These are phyloP conservation scores for Laspeyria flexula DNA, from an alignment of 2,888 invertebrate species.

Conservation along the genomic window DNA sequence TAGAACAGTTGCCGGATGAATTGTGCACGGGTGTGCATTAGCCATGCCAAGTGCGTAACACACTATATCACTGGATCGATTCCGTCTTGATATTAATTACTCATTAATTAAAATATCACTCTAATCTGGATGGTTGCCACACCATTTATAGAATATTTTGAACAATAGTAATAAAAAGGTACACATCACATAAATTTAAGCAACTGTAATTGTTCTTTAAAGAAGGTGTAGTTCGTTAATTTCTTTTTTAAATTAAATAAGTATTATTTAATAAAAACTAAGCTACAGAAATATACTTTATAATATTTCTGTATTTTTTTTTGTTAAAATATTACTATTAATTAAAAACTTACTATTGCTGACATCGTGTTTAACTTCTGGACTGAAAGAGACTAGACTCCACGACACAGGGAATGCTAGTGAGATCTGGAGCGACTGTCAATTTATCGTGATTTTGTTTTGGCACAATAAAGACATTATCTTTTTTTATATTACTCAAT, in stretches of 20 bases:
- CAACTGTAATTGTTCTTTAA: background rate
- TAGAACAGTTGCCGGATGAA: constrained; percentile 57
- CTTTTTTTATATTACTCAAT: too few relatives aligned
- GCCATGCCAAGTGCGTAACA: constrained; percentile 57
- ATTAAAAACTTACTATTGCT: too few relatives aligned
- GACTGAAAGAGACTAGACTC: too few relatives aligned
- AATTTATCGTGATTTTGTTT: too few relatives aligned
- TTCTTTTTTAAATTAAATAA: background rate
- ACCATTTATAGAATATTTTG: constrained; percentile 43
- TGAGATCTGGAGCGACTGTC: too few relatives aligned
- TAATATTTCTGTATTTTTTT: too few relatives aligned
- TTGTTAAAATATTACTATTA: too few relatives aligned
- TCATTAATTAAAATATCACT: constrained; percentile 60
- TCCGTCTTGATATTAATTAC: constrained; percentile 59
- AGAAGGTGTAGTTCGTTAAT: background rate
- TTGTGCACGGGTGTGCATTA: constrained; percentile 36
- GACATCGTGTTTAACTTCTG: too few relatives aligned
- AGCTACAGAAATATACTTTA: too few relatives aligned
- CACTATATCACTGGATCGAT: constrained; percentile 51
- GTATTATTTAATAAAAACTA: too few relatives aligned
- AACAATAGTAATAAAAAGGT: constrained; percentile 40
- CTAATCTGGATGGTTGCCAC: constrained; percentile 65
- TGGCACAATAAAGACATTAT: too few relatives aligned
- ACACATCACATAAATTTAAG: background rate
- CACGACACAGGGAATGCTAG: too few relatives aligned